Percentiles rank a stretch among this genome's conserved stretches.
These are phyloP conservation scores for Drosophila neocordata DNA, from an alignment of 1,140 invertebrate species.

Conservation along the genomic window DNA sequence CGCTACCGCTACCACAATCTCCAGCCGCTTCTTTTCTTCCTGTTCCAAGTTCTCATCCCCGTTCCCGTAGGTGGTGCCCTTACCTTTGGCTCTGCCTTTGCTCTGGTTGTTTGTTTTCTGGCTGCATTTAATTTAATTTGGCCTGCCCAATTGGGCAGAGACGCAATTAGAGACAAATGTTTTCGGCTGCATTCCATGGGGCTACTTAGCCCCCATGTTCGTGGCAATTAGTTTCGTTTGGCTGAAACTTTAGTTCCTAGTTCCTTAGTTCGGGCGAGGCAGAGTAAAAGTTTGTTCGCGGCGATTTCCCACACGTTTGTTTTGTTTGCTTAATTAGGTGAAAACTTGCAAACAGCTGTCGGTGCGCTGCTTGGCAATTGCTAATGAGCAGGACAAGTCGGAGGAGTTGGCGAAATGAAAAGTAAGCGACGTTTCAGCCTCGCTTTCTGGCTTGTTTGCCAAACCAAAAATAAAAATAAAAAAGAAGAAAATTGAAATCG, in stretches of 20 bases:
- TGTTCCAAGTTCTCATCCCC: slow-evolving; percentile 22
- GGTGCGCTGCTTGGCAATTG: slow-evolving; percentile 56
- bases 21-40: slow-evolving; percentile 37
- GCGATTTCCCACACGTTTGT: slow-evolving; percentile 77
- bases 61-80: not conserved
- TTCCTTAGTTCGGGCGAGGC: slow-evolving; percentile 19
- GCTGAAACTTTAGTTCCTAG: not conserved
- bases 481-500: slow-evolving; percentile 48
- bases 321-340: slow-evolving; percentile 80
- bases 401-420: slow-evolving; percentile 73
- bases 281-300: slow-evolving; percentile 57
- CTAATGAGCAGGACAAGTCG: slow-evolving; percentile 77
- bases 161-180: slow-evolving; percentile 79
- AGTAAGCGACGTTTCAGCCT: slow-evolving; percentile 58
- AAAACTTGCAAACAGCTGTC: slow-evolving; percentile 76
- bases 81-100: slow-evolving; percentile 3
- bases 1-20: slow-evolving; percentile 22
- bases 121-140: slow-evolving; percentile 80
- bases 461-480: too few relatives aligned
- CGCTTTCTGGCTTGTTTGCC: slow-evolving; percentile 51
- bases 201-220: slow-evolving; percentile 75
- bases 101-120: slow-evolving; percentile 40
- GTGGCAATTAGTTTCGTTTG: slow-evolving; percentile 65
- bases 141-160: slow-evolving; percentile 75
- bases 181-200: slow-evolving; percentile 68